Evolutionary conservation across 2,113 vertebrate species (phyloP), one percentile per base, ranked within the genome.

Genomic region (Geococcyx californianus): DNA sequence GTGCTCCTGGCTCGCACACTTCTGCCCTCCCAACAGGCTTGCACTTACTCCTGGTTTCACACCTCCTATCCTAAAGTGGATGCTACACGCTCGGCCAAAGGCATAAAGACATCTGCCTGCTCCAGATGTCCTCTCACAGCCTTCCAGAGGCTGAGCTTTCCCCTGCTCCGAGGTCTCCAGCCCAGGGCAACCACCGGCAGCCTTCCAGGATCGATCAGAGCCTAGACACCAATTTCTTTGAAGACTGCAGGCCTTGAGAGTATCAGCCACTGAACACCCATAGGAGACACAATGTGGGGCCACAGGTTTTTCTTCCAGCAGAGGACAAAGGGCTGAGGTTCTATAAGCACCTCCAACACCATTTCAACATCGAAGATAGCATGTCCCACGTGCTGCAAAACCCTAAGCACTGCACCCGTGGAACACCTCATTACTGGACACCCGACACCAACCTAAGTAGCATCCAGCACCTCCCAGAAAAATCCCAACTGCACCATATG

Each of bases 141-240:
- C 33, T 64, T 80, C 28, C 47, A 11, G 34, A 12, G 73, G n/a
- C 29, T 70, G 36, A 81, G 68, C 16, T 69, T 52, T 38, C 34
- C 45, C 38, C 29, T 28, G 3, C 2, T 21, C 38, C 63, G 64
- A 72, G 10, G 12, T 42, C 18, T 79, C 44, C 42, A 76, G 67
- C 12, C 16, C 81, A 72, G 31, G 29, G 58, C 0, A 0, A 79
- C n/a, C 18, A 82, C 42, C 12, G 0, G 0, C 31, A 62, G 25
- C 21, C n/a, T 36, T 38, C 52, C 54, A 51, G 42, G n/a, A 68
- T 1, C 2, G 2, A 40, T 36, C 64, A 58, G 68, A 80, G 38
- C 16, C 33, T 25, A 34, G 12, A 49, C 55, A 38, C 16, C 52
- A 36, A 9, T 5, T 70, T 58, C 70, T 51, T n/a, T 25, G 47